Evolutionary conservation across 2,888 invertebrate genomes (phyloP), one percentile per base, ranked within the genome.

Genomic region (Apoda limacodes): DNA sequence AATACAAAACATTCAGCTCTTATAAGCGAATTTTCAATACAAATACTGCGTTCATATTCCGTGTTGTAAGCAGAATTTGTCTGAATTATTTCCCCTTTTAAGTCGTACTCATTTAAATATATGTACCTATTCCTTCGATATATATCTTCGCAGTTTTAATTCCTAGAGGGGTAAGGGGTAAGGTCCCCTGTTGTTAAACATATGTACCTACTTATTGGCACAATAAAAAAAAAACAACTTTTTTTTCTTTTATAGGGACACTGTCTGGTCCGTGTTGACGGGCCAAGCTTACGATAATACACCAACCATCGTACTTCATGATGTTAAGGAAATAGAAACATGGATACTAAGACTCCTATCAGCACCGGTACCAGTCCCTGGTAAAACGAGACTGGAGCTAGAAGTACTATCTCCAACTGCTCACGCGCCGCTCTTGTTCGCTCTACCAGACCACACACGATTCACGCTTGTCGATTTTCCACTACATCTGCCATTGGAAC

Each of bases 401-500:
- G 93, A 95, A 75, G 89, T 98, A 40, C 78, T 98, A 50, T 95
- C 96, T 22, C 88, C 89, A 7, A 88, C 89, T 35, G 85, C 92
- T 30, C 93, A 94, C 54, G 88, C 92, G 36, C 88, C 90, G 6
- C 76, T 99, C 34, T 83, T 95, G 39, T 99, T 99, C 74, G 97
- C 97, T 24, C 78, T 98, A 46, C 98, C 98, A 9, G 99, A 98
- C 72, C 97, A 98, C 62, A 99, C 98, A 11, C 84, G 99, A 46
- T 98, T 99, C 74, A 87, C 94, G 22, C 82, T 99, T 47, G 93
- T 98, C 15, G 99, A 99, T 76, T 99, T 98, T 66, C 99, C 99
- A 1, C 82, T 99, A 34, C 99, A 99, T 81, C 82, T 99, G 55
- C 99, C 99, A 12, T 76, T 99, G 53, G 99, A 99, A 68, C 82